Conservation (phyloP, 2,888 invertebrate species). For the Hanleya hanleyi region DNA sequence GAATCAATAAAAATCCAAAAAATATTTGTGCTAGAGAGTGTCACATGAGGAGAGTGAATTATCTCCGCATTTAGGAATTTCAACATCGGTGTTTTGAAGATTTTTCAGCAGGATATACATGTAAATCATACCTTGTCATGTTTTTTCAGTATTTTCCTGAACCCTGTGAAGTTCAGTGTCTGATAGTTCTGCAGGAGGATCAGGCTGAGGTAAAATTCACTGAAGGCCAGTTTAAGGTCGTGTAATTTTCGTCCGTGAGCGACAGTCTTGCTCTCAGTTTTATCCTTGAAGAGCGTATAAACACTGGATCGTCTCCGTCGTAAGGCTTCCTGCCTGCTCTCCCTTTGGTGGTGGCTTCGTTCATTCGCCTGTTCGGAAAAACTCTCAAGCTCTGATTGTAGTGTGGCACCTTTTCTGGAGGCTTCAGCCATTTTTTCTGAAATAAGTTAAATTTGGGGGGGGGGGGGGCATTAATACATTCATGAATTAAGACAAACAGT, state of each 20-base stretch:
- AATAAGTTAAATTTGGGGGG: too few species aligned
- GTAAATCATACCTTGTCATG: constrained; percentile 90
- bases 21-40: too few species aligned
- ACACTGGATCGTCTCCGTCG: constrained; percentile 32
- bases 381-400: constrained; percentile 88
- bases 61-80: too few species aligned
- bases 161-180: constrained; percentile 98
- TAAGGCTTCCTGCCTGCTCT: constrained; percentile 14
- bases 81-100: too few species aligned
- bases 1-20: too few species aligned
- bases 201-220: constrained; percentile 97
- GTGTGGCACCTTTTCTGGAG: constrained; percentile 91
- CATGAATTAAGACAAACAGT: too few species aligned
- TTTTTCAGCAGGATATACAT: too few species aligned
- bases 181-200: constrained; percentile 98
- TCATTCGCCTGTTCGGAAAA: constrained; percentile 69
- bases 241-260: constrained; percentile 74
- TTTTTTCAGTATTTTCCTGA: constrained; percentile 98
- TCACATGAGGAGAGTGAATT: too few species aligned
- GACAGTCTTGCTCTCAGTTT: constrained; percentile 44
- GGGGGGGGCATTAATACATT: too few species aligned
- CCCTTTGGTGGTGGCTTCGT: not conserved
- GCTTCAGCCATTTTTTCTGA: constrained; percentile 98
- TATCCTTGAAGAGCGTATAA: constrained; percentile 45
- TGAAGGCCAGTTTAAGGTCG: constrained; percentile 97